A percentile compares a stretch with the other conserved stretches of the same genome.
phyloP scores from a whole-genome alignment of 2,113 vertebrate species.

The Oceanites oceanicus region DNA sequence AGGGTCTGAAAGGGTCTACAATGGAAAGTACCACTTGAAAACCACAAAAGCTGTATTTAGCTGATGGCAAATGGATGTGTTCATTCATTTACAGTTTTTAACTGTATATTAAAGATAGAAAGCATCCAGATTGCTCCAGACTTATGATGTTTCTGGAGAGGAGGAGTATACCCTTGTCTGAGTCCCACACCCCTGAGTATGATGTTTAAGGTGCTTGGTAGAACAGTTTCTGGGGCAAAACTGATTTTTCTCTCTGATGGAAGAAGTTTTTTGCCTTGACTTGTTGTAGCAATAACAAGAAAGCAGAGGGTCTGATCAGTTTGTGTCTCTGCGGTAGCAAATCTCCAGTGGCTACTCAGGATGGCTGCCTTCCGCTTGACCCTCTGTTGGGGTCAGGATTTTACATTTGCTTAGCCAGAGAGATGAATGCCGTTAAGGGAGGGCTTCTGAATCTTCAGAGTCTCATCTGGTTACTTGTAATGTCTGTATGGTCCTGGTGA shows the following conservation, averaged over 20 bases:
- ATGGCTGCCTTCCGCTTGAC: not conserved
- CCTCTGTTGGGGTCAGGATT: not conserved
- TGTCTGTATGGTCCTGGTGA: not conserved
- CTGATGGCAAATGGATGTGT: not conserved
- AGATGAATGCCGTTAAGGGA: not conserved
- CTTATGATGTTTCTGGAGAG: not conserved
- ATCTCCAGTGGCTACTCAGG: not conserved
- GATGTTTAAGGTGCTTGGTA: not conserved
- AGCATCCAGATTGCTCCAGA: not conserved
- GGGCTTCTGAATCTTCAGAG: not conserved
- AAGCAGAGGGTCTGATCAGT: not conserved
- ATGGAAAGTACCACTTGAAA: not conserved
- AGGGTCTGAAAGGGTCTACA: not conserved
- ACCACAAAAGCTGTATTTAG: not conserved
- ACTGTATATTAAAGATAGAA: not conserved
- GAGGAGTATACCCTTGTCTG: not conserved
- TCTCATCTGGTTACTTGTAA: not conserved
- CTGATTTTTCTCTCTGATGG: not conserved
- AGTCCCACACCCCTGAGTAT: not conserved
- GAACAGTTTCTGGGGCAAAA: not conserved
- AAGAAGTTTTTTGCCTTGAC: not conserved
- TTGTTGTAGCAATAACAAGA: not conserved
- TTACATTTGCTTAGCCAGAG: not conserved
- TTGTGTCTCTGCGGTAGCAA: not conserved
- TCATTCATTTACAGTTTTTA: not conserved